A percentile compares a stretch with the other conserved stretches of the same genome.
These are phyloP conservation scores for Siniperca knerii DNA, from an alignment of 2,113 vertebrate species.

Conservation along the genomic window DNA sequence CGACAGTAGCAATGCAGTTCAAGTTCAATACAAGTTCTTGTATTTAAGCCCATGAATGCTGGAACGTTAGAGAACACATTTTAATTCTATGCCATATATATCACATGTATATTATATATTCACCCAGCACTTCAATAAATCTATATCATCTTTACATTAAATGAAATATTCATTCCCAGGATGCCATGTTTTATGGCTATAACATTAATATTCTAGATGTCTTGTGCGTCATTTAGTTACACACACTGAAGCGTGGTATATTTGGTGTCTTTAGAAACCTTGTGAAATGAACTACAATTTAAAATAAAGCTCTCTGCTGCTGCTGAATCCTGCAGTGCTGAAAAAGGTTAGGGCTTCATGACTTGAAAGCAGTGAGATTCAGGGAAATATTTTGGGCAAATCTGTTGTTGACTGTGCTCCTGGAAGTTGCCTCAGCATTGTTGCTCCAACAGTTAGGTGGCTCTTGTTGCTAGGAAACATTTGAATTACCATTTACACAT, in stretches of 20 bases:
- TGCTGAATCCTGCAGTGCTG: neutral
- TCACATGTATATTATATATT: neutral
- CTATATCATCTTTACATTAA: neutral
- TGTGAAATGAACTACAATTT: neutral
- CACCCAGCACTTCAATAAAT: neutral
- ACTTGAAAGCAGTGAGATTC: slow-evolving; percentile 9
- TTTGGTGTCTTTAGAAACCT: neutral
- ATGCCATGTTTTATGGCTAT: slow-evolving; percentile 2
- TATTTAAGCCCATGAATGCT: slow-evolving; percentile 6
- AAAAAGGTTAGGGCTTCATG: neutral
- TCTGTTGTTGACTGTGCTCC: slow-evolving; percentile 15
- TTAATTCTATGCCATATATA: neutral
- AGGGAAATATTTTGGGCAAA: slow-evolving; percentile 22
- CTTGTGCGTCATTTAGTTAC: neutral
- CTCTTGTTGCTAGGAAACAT: slow-evolving; percentile 75
- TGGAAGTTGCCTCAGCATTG: slow-evolving; percentile 40
- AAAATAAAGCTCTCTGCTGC: neutral
- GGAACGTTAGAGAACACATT: neutral
- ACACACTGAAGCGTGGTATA: neutral
- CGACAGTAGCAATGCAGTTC: neutral
- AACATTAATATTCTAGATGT: neutral
- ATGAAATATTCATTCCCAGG: neutral
- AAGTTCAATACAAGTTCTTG: slow-evolving; percentile 38
- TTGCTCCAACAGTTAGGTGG: slow-evolving; percentile 28
- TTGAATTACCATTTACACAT: slow-evolving; percentile 56